Base-by-base conservation (phyloP, 2,888 invertebrate genomes). In the Tipula unca region DNA sequence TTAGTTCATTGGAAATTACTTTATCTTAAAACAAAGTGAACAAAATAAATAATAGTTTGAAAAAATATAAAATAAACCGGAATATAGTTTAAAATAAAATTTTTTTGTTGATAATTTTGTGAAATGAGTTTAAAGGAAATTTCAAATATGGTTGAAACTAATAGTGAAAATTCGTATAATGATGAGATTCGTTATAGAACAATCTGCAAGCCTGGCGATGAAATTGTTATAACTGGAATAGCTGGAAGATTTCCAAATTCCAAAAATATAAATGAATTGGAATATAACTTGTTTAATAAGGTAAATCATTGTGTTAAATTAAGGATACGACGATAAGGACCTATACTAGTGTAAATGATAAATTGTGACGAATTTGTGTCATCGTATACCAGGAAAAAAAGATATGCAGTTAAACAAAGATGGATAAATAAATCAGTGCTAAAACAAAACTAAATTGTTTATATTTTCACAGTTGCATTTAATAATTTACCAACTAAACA, bases 211-310 rank as follows among this genome's bases (percentile, higher is more conserved):
- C 89, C 90, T 85, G 92, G 90, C 1, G 92, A 93, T 87, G 92
- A 92, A 87, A 90, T 93, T 86, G 93, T 93, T 8, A 93, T 94
- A 84, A 91, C 92, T 85, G 94, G 94, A 42, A 92, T 94, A 88
- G 90, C 93, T 0, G 93, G 93, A 25, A 89, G 93, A 86, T 94
- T 94, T 88, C 95, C 95, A 0, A 93, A 93, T 88, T 94, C 94
- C 0, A 92, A 92, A 85, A 94, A 93, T 89, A 91, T 94, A 69
- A 89, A 91, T 82, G 93, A 94, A 89, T 94, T 95, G 86, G 90
- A 90, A 87, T 91, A 94, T 84, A 93, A 94, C 89, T 91, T 95
- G 6, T 93, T 93, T 82, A 93, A 93, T 87, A 92, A 92, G 91
- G 92, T 92, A 69, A 25, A 69, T 32, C 32, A 2, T 32, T 32